Base-by-base conservation (phyloP, 2,888 invertebrate species). In the Plebejus melissa region DNA sequence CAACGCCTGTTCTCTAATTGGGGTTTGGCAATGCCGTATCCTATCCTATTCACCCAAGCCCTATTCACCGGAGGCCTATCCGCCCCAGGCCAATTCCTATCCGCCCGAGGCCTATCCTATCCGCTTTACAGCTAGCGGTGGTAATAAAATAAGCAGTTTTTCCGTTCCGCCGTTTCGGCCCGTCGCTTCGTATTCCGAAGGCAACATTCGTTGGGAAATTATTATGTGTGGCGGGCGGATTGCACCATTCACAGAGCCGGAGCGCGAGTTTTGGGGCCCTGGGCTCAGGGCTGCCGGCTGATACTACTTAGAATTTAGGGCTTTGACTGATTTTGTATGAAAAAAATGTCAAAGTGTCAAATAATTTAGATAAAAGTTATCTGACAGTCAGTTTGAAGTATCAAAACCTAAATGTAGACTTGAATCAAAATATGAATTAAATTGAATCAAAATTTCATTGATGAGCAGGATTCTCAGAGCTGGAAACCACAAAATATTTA, bases 91-190 rank as follows among this genome's bases (percentile, higher is more conserved):
- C 87, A 84, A 54, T 54, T 54, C 83, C 88, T 82, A 85, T 84
- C 83, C 82, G 82, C 83, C 81, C 82, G 83, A 83, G 84, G 87
- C 86, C 86, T 84, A 84, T 84, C 83, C 88, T 82, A 86, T 86
- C 86, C 87, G 86, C 85, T 85, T 86, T 85, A 84, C 86, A 87
- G 86, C 86, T 87, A 85, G 58, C 80, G 82, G 82, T 82, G 81
- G 85, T 86, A 88, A 91, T 91, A 90, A 93, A 93, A 91, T 92
- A 91, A 92, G 90, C 91, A 91, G 91, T 92, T 91, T 90, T 90
- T 90, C 88, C 88, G 88, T 90, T 89, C 90, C 87, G 81, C 85
- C 86, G 87, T 87, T 90, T 89, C 90, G 88, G 89, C 87, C 86
- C 87, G 88, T 88, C 89, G 86, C 87, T 89, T 87, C 88, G 88